phyloP scores from a whole-genome alignment of 2,797 vertebrate genomes.

The Phoebastria nigripes region DNA sequence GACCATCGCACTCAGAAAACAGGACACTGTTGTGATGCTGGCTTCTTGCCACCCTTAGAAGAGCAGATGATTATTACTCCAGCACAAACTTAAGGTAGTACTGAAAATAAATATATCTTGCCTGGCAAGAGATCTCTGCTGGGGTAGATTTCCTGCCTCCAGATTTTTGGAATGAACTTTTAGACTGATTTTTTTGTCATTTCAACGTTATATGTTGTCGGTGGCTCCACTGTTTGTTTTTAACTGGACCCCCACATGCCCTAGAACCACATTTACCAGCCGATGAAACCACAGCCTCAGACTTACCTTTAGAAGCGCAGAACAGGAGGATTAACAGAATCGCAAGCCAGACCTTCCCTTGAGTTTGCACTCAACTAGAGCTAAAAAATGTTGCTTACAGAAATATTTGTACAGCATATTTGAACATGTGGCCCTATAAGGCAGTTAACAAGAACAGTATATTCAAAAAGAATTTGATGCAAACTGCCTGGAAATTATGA shows the following conservation, averaged over 20 bases:
- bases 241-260: background rate
- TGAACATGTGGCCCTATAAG: background rate
- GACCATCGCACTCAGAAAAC: rapidly evolving
- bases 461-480: background rate
- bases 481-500: background rate
- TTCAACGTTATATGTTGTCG: background rate
- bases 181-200: rapidly evolving
- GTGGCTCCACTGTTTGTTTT: background rate
- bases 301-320: background rate
- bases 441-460: background rate
- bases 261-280: background rate
- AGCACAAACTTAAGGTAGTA: background rate
- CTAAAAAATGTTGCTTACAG: background rate
- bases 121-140: background rate
- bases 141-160: background rate
- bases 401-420: background rate
- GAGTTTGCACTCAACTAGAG: background rate
- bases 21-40: rapidly evolving
- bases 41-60: background rate
- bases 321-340: background rate
- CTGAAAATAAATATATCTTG: rapidly evolving
- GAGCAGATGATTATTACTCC: background rate
- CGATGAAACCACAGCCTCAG: background rate
- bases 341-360: background rate
- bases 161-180: background rate